Conservation (phyloP, 2,113 vertebrate species). For the Crocuta crocuta region DNA sequence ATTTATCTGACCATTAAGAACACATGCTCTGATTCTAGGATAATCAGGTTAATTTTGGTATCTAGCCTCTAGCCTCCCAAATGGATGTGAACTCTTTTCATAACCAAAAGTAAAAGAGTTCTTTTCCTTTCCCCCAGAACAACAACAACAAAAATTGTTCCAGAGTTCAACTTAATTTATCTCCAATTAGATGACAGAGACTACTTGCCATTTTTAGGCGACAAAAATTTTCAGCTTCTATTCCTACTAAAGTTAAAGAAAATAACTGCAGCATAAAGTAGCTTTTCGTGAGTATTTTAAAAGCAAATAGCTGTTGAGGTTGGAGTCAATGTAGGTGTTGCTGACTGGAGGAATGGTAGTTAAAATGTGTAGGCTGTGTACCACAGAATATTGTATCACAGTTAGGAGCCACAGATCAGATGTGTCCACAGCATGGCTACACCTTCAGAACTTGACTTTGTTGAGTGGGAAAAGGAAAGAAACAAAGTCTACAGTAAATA, state of each 20-base stretch:
- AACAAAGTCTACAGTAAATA: background rate
- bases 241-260: background rate
- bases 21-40: background rate
- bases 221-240: background rate
- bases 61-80: accelerated
- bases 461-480: background rate
- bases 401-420: background rate
- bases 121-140: background rate
- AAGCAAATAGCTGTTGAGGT: background rate
- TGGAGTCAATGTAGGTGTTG: background rate
- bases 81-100: background rate
- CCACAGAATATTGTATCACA: too few relatives aligned
- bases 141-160: background rate
- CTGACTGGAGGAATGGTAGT: background rate
- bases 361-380: too few relatives aligned
- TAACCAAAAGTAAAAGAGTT: background rate
- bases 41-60: background rate
- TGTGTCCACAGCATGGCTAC: background rate
- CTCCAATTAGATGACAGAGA: background rate
- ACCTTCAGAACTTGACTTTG: background rate
- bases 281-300: background rate
- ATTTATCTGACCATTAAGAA: background rate
- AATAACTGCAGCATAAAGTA: background rate
- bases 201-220: background rate
- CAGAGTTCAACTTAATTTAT: background rate